These are phyloP conservation scores for Apoda limacodes DNA, from an alignment of 2,888 invertebrate species.

Conservation along the genomic window DNA sequence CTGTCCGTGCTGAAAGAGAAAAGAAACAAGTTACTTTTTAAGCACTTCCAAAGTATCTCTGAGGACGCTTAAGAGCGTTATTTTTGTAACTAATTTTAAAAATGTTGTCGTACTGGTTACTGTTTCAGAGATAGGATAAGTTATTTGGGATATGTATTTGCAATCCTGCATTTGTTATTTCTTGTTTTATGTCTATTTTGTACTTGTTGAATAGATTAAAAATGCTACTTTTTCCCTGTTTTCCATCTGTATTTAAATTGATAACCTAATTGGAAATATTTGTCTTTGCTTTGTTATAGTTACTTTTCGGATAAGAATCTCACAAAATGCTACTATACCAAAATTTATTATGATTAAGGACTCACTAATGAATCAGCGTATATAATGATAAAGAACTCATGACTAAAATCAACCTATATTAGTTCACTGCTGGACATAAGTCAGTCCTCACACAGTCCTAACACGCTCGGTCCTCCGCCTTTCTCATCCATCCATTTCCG, in stretches of 20 bases:
- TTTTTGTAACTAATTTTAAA: not conserved
- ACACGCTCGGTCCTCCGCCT: too few relatives aligned
- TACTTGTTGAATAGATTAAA: slow-evolving; percentile 54
- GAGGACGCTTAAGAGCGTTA: too few relatives aligned
- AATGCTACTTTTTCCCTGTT: slow-evolving; percentile 41
- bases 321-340: too few relatives aligned
- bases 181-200: slow-evolving; percentile 49
- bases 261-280: slow-evolving; percentile 5
- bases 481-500: too few relatives aligned
- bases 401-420: too few relatives aligned
- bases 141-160: slow-evolving; percentile 23
- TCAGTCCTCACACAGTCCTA: too few relatives aligned
- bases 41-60: slow-evolving; percentile 22
- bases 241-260: slow-evolving; percentile 36
- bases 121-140: not conserved
- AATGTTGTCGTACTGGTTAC: not conserved
- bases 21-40: slow-evolving; percentile 65
- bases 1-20: slow-evolving; percentile 53
- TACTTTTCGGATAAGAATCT: too few relatives aligned
- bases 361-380: too few relatives aligned
- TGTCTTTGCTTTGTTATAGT: slow-evolving; percentile 1
- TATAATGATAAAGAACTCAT: too few relatives aligned
- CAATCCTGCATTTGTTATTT: slow-evolving; percentile 50
- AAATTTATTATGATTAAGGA: too few relatives aligned
- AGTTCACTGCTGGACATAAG: too few relatives aligned